These are phyloP conservation scores for Austrolebias charrua DNA, from an alignment of 2,797 vertebrate species.

Conservation along the genomic window DNA sequence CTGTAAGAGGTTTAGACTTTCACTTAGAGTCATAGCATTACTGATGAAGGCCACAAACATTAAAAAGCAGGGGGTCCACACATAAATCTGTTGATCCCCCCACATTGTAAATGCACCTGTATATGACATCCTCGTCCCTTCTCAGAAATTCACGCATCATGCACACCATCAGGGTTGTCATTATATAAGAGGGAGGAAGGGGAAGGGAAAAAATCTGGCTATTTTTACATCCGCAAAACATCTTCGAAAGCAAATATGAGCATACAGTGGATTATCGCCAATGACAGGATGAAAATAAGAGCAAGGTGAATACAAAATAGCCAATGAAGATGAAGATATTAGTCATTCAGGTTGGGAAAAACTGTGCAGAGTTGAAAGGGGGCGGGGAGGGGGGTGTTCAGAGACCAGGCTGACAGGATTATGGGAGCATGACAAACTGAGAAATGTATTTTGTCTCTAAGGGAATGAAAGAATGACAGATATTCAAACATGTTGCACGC, in stretches of 20 bases:
- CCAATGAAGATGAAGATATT: slow-evolving; percentile 17
- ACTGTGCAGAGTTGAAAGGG: slow-evolving; percentile 11
- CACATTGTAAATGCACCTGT: slow-evolving; percentile 15
- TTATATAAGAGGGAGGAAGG: slow-evolving; percentile 49
- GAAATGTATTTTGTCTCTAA: slow-evolving; percentile 11
- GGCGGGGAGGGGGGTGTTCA: slow-evolving; percentile 6
- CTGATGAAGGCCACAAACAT: slow-evolving; percentile 10
- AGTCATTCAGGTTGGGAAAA: slow-evolving; percentile 32
- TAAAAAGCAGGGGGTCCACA: slow-evolving; percentile 1
- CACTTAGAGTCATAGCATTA: slow-evolving; percentile 18
- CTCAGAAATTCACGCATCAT: slow-evolving; percentile 27
- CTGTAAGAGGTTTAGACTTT: slow-evolving; percentile 3
- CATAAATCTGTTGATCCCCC: neutral
- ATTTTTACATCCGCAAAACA: slow-evolving; percentile 51
- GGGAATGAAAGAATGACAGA: slow-evolving; percentile 9
- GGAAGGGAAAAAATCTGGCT: slow-evolving; percentile 26
- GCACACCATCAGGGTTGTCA: slow-evolving; percentile 38
- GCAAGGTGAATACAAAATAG: slow-evolving; percentile 18
- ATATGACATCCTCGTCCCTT: slow-evolving; percentile 26
- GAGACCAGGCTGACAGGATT: slow-evolving; percentile 17
- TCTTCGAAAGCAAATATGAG: slow-evolving; percentile 30
- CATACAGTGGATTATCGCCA: slow-evolving; percentile 7
- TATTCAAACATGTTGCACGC: slow-evolving; percentile 21
- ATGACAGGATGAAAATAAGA: slow-evolving; percentile 5
- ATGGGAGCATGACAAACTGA: slow-evolving; percentile 12